Conservation (phyloP, 2,113 vertebrate species). For the Atlantisia rogersi region DNA sequence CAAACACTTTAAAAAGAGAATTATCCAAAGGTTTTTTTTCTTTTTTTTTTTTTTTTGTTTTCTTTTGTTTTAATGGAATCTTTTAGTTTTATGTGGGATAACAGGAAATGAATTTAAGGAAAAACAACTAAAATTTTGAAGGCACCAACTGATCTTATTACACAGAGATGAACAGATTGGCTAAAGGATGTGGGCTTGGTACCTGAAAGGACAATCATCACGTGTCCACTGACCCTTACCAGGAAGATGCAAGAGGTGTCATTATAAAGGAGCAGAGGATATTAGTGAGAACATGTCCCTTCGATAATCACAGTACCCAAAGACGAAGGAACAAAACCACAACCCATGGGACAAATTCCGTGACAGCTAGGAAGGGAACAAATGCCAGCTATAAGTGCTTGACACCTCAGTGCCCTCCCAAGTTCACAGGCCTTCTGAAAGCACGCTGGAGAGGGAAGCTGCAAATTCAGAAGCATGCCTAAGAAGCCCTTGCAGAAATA, state of each 20-base stretch:
- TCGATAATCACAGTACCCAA: neutral
- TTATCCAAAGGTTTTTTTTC: neutral
- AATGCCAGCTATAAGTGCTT: neutral
- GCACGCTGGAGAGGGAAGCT: neutral
- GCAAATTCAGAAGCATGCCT: neutral
- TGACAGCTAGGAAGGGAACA: neutral
- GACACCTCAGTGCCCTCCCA: neutral
- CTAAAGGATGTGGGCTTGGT: neutral
- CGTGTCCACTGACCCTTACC: neutral
- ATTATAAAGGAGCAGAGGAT: neutral
- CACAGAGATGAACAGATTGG: neutral
- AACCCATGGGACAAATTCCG: neutral
- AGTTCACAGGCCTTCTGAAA: neutral
- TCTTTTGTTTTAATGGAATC: neutral
- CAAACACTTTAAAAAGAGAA: neutral
- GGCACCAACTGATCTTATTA: neutral
- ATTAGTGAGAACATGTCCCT: neutral
- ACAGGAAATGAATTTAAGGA: neutral
- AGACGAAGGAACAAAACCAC: neutral
- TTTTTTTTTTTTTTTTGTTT: fast-evolving
- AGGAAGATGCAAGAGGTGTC: neutral
- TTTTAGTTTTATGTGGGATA: neutral
- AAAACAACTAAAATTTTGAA: neutral
- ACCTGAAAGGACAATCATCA: neutral
- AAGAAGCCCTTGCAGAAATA: neutral